Evolutionary conservation across 2,113 vertebrate genomes (phyloP).

Genomic region (Hydrochoerus hydrochaeris): DNA sequence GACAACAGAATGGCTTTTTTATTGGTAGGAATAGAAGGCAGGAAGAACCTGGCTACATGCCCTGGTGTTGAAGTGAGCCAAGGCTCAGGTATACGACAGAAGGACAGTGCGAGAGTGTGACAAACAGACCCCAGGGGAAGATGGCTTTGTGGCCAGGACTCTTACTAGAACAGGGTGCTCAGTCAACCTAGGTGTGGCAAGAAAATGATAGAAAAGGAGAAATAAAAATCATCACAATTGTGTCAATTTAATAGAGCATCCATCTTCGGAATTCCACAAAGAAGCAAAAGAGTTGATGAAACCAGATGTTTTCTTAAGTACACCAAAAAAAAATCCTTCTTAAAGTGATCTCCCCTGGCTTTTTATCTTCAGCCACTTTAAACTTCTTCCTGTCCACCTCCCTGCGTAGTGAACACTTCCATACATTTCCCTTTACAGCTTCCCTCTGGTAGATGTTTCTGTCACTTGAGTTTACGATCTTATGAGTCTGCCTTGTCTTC

Average conservation of each 20-base stretch:
- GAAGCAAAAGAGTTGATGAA: background rate
- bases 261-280: conserved; percentile 41
- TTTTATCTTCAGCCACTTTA: conserved; percentile 18
- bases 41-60: background rate
- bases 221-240: conserved; percentile 11
- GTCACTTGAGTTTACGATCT: conserved; percentile 32
- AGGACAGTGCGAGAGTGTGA: background rate
- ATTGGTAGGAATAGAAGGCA: background rate
- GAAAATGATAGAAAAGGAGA: background rate
- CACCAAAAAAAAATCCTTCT: conserved; percentile 38
- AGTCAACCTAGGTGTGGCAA: background rate
- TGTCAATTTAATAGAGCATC: background rate
- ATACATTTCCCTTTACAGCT: conserved; percentile 48
- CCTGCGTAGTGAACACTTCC: conserved; percentile 2
- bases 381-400: conserved; percentile 54
- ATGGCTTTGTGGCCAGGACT: background rate
- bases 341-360: conserved; percentile 48
- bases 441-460: conserved; percentile 65
- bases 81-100: background rate
- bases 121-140: background rate
- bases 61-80: background rate
- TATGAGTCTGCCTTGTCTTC: background rate
- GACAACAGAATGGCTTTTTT: background rate
- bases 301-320: conserved; percentile 43
- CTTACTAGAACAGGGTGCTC: background rate